Conservation (phyloP, 2,888 invertebrate genomes). For the Drosophila pullipes region DNA sequence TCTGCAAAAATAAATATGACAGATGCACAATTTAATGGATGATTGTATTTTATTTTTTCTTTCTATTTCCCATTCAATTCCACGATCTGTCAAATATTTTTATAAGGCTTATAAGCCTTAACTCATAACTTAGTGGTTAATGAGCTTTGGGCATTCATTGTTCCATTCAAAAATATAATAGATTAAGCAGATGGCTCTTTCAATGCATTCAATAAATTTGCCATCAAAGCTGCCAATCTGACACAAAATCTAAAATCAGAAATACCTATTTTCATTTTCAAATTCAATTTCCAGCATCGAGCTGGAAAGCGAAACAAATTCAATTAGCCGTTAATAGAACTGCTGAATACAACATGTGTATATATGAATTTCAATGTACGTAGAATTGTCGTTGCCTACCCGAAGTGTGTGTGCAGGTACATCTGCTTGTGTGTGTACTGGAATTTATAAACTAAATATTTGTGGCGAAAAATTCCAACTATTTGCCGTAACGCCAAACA, state of each 20-base stretch:
- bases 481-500: slow-evolving; percentile 34
- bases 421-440: slow-evolving; percentile 24
- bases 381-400: background rate
- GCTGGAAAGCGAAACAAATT: background rate
- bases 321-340: background rate
- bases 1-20: background rate
- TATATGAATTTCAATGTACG: background rate
- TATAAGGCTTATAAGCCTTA: background rate
- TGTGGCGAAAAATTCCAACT: slow-evolving; percentile 36
- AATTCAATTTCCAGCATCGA: background rate
- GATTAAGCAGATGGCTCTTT: background rate
- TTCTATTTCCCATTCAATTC: background rate
- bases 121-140: background rate
- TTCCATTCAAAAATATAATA: background rate
- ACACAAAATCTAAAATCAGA: background rate
- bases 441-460: slow-evolving; percentile 54
- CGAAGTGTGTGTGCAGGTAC: slow-evolving; percentile 6
- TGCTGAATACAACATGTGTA: slow-evolving; percentile 3
- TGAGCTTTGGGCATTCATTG: background rate
- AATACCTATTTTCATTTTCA: background rate
- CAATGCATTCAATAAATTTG: background rate
- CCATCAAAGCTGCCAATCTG: background rate
- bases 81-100: background rate
- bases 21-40: background rate
- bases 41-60: background rate